Percentiles rank a stretch among this genome's conserved stretches.
These are phyloP conservation scores for Rallus limicola DNA, from an alignment of 2,113 vertebrate genomes.

Conservation along the genomic window DNA sequence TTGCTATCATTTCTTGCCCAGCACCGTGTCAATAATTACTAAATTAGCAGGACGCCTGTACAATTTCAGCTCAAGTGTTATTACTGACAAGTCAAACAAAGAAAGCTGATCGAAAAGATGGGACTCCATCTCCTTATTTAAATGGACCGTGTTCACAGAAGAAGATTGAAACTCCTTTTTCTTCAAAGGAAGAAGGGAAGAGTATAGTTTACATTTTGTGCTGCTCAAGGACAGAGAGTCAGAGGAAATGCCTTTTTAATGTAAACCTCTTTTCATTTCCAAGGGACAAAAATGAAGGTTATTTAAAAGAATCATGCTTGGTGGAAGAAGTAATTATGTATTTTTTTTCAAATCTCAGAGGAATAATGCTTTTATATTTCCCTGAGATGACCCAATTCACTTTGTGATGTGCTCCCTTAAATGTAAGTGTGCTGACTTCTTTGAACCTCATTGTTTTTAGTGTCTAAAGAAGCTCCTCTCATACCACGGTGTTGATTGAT, in stretches of 20 bases:
- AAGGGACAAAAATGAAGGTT: conserved; percentile 79
- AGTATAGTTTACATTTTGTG: conserved; percentile 79
- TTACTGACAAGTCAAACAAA: conserved; percentile 92
- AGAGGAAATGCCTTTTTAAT: conserved; percentile 80
- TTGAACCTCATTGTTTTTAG: conserved; percentile 64
- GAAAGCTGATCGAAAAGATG: conserved; percentile 81
- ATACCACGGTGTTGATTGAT: conserved; percentile 31
- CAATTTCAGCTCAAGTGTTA: conserved; percentile 87
- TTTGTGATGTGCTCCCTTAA: conserved; percentile 65
- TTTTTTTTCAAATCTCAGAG: conserved; percentile 74
- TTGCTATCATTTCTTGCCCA: conserved; percentile 87
- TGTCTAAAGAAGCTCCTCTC: conserved; percentile 24
- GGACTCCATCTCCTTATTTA: conserved; percentile 90
- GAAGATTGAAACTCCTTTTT: conserved; percentile 77
- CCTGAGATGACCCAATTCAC: conserved; percentile 72
- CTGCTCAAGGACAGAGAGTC: conserved; percentile 79
- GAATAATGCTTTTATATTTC: conserved; percentile 76
- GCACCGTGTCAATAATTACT: conserved; percentile 92
- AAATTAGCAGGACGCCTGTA: conserved; percentile 91
- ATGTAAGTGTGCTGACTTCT: conserved; percentile 51
- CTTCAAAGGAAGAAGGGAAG: conserved; percentile 77
- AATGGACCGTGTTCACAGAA: conserved; percentile 81
- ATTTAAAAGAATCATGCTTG: conserved; percentile 80
- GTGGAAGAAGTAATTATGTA: conserved; percentile 81
- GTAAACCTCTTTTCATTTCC: conserved; percentile 82